Evolutionary conservation across 2,797 vertebrate species (phyloP).

Genomic region (Mus caroli): DNA sequence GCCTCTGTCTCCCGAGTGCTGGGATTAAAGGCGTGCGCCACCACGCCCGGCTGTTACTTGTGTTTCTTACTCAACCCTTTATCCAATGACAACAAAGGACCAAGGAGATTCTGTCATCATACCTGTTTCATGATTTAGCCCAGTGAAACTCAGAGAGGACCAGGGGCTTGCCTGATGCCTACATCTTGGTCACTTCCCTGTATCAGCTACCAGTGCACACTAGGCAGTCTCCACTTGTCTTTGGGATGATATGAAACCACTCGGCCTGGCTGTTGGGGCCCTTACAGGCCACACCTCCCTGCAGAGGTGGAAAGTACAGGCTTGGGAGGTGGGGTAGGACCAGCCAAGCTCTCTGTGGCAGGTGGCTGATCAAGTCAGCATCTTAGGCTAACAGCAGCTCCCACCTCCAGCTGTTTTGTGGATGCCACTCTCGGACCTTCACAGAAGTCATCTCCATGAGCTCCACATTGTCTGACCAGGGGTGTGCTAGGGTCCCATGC

Average conservation of each 20-base stretch:
- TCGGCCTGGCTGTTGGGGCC: neutral
- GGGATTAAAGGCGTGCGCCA: too few relatives aligned
- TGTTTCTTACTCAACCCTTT: neutral
- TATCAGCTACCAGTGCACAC: accelerated
- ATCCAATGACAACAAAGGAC: accelerated
- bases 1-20: too few relatives aligned
- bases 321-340: neutral
- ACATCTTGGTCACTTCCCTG: accelerated
- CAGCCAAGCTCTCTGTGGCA: neutral
- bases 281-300: neutral
- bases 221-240: neutral
- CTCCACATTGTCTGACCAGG: neutral
- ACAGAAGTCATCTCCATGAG: neutral
- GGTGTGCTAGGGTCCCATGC: neutral
- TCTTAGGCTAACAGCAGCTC: neutral
- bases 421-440: accelerated
- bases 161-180: neutral
- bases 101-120: neutral
- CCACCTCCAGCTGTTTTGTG: neutral
- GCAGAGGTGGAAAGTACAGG: neutral
- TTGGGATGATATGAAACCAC: neutral
- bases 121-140: neutral
- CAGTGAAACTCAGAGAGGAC: neutral
- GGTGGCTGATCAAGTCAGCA: neutral
- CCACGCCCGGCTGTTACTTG: neutral